Percentiles rank a stretch among this genome's conserved stretches.
Evolutionary conservation across 2,888 invertebrate species (phyloP).

Genomic region (Dioctria rufipes): DNA sequence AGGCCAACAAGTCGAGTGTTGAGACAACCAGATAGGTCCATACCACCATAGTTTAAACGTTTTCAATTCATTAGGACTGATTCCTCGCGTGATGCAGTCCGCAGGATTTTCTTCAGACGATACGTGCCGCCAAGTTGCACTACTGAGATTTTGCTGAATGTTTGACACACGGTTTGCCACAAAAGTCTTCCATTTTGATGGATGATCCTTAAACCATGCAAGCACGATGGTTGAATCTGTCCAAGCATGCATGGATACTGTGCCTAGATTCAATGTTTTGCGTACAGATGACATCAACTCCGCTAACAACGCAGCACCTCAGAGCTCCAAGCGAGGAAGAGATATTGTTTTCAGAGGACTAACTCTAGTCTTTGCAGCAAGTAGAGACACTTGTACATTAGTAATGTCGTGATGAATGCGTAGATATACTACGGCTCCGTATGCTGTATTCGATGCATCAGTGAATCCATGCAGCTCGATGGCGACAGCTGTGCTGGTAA

Average conservation of each 20-base stretch:
- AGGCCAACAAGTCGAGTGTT: neutral
- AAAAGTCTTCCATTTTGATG: slow-evolving; percentile 7
- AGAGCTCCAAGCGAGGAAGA: slow-evolving; percentile 59
- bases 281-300: too few species aligned
- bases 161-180: slow-evolving; percentile 8
- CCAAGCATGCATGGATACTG: neutral
- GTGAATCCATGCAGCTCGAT: slow-evolving; percentile 36
- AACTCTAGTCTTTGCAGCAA: neutral
- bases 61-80: too few species aligned
- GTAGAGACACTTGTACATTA: neutral
- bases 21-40: too few species aligned
- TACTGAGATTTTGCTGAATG: neutral
- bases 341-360: slow-evolving; percentile 58
- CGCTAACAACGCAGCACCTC: slow-evolving; percentile 26
- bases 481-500: neutral
- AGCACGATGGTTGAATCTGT: slow-evolving; percentile 16
- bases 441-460: slow-evolving; percentile 27
- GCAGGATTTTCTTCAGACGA: neutral
- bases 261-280: too few species aligned
- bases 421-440: neutral
- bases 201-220: slow-evolving; percentile 1
- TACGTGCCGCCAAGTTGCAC: neutral
- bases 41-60: too few species aligned
- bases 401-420: neutral
- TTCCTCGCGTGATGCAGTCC: too few species aligned